These are phyloP conservation scores for Caenorhabditis wallacei DNA, from an alignment of 2,888 invertebrate genomes.

Conservation along the genomic window DNA sequence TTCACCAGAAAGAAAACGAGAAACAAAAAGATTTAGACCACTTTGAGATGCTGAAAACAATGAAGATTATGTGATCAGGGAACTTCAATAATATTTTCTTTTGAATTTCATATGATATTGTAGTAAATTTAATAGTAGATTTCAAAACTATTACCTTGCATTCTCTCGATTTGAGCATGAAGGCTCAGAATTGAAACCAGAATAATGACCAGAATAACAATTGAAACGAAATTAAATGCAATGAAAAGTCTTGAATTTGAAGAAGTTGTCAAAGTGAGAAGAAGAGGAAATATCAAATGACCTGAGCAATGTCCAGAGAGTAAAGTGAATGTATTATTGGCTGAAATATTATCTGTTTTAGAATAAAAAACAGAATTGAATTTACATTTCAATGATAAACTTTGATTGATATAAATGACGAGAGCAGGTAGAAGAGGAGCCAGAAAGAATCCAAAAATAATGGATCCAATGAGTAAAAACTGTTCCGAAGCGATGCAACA, in stretches of 20 bases:
- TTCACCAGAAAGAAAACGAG: slow-evolving; percentile 71
- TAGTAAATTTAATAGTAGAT: not conserved
- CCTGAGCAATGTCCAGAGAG: slow-evolving; percentile 73
- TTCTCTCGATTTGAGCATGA: slow-evolving; percentile 75
- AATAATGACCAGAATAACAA: slow-evolving; percentile 75
- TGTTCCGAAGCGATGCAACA: slow-evolving; percentile 68
- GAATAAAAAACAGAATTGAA: not conserved
- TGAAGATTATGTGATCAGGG: not conserved
- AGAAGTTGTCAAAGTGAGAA: slow-evolving; percentile 68
- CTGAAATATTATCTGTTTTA: slow-evolving; percentile 18
- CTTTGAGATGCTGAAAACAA: slow-evolving; percentile 69
- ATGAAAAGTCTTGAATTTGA: slow-evolving; percentile 72
- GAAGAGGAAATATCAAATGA: slow-evolving; percentile 71
- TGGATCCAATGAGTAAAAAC: slow-evolving; percentile 62
- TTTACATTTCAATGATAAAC: slow-evolving; percentile 64
- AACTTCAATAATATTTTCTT: not conserved
- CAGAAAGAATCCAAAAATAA: slow-evolving; percentile 67
- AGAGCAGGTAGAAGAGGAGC: slow-evolving; percentile 65
- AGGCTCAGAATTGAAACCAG: slow-evolving; percentile 75
- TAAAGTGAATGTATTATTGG: slow-evolving; percentile 59
- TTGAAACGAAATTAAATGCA: slow-evolving; percentile 74
- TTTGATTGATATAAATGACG: slow-evolving; percentile 63
- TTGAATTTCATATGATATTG: not conserved
- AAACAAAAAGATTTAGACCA: slow-evolving; percentile 70
- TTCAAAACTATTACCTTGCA: slow-evolving; percentile 57